A percentile compares a stretch with the other conserved stretches of the same genome.
phyloP scores from a whole-genome alignment of 1,140 invertebrate species.

The Daktulosphaira vitifoliae region DNA sequence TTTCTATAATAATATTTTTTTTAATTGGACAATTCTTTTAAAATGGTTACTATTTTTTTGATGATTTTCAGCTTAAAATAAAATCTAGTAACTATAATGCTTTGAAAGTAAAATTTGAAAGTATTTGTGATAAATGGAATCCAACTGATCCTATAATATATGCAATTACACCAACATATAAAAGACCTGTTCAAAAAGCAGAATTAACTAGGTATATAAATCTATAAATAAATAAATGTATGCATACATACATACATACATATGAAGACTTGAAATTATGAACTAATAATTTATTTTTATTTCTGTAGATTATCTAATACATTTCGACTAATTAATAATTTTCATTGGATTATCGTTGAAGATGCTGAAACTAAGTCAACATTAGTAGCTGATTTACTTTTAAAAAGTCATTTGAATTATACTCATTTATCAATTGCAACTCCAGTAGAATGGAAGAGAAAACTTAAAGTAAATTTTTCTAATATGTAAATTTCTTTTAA shows the following conservation, averaged over 20 bases:
- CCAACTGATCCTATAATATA: conserved; percentile 55
- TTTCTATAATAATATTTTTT: no score
- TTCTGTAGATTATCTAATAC: conserved; percentile 71
- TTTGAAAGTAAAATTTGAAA: conserved; percentile 37
- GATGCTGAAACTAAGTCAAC: conserved; percentile 67
- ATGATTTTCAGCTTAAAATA: conserved; percentile 25
- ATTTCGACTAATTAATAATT: conserved; percentile 72
- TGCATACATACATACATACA: not conserved
- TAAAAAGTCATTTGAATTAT: conserved; percentile 58
- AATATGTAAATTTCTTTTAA: no score
- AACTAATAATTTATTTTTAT: not conserved
- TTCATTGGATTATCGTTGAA: conserved; percentile 95
- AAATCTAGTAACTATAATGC: conserved; percentile 11
- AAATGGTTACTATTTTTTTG: no score
- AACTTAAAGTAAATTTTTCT: conserved; percentile 39
- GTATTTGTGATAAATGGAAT: conserved; percentile 38
- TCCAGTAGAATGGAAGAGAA: conserved; percentile 47
- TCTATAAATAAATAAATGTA: not conserved
- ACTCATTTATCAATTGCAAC: conserved; percentile 73
- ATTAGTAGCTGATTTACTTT: conserved; percentile 72
- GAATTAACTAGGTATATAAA: conserved; percentile 69
- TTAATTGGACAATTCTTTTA: no score
- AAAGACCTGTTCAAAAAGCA: conserved; percentile 84
- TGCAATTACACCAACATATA: conserved; percentile 88
- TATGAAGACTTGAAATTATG: not conserved